Base-by-base conservation (phyloP, 1,140 invertebrate species). In the Cydia fagiglandana region DNA sequence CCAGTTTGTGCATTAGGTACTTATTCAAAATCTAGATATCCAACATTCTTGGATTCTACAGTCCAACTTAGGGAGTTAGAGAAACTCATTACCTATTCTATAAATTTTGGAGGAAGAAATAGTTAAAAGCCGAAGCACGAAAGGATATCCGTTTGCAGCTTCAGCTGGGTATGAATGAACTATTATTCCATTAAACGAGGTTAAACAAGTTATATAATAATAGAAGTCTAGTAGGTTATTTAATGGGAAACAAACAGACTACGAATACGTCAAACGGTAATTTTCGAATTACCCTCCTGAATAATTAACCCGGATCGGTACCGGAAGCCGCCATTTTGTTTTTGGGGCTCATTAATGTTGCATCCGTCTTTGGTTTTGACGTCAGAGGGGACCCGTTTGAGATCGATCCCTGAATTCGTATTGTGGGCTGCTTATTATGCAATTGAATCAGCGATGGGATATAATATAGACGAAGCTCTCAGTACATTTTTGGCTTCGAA, bases 291-390 rank as follows among this genome's bases (percentile, higher is more conserved):
- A 4, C 17, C 20, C 20, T 24, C 20, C 2, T 61, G 56, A 61
- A 61, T 61, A 61, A 61, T 61, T 61, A 61, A 61, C 56, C 56
- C 15, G 56, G 56, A 24, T 61, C 56, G 20, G 17, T 61, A 61
- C 56, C 56, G 56, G 20, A 61, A 61, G 56, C 56, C 56, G 56
- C 56, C 56, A 61, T 61, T 61, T 61, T 61, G 56, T 61, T 61
- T 61, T 24, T 7, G 56, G 53, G n/a, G 20, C 56, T 61, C 56
- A 61, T 61, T 61, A 61, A 61, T 61, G 56, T 24, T 61, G 56
- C 56, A 61, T 61, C 56, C 56, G 56, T 61, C 56, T 61, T 61
- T 61, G 56, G 56, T 61, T 61, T 61, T 24, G 56, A 61, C 56
- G 56, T 61, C 56, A 61, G 56, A 61, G 20, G 53, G 53, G 53